These are phyloP conservation scores for Sitobion miscanthi DNA, from an alignment of 1,140 invertebrate species.

Conservation along the genomic window DNA sequence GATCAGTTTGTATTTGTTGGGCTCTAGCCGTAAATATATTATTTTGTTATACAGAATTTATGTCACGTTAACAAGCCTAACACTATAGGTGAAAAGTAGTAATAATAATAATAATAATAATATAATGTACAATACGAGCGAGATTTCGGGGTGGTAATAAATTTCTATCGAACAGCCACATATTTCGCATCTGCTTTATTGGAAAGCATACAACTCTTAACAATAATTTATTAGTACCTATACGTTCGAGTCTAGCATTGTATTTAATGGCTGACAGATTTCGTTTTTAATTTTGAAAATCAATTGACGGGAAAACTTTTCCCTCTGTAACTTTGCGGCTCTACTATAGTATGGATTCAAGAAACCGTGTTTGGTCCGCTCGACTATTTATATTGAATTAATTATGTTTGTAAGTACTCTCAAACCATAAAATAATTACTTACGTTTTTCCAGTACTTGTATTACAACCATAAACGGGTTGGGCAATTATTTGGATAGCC, in stretches of 20 bases:
- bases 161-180: not conserved
- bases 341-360: not conserved
- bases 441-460: not conserved
- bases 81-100: not conserved
- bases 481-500: not conserved
- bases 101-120: not conserved
- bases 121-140: not conserved
- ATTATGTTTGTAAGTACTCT: not conserved
- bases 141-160: not conserved
- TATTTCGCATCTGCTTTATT: slow-evolving; percentile 25
- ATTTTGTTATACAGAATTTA: not conserved
- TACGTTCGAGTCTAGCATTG: not conserved
- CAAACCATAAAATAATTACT: not conserved
- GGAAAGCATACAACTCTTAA: not conserved
- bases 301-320: not conserved
- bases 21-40: not conserved
- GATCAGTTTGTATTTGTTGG: not conserved
- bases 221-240: not conserved
- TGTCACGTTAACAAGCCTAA: not conserved
- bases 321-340: not conserved
- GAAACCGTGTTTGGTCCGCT: not conserved
- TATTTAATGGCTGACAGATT: not conserved
- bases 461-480: not conserved
- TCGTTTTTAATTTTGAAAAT: slow-evolving; percentile 33
- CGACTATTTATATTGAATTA: not conserved